phyloP scores from a whole-genome alignment of 2,797 vertebrate genomes.

The Gorsachius magnificus region DNA sequence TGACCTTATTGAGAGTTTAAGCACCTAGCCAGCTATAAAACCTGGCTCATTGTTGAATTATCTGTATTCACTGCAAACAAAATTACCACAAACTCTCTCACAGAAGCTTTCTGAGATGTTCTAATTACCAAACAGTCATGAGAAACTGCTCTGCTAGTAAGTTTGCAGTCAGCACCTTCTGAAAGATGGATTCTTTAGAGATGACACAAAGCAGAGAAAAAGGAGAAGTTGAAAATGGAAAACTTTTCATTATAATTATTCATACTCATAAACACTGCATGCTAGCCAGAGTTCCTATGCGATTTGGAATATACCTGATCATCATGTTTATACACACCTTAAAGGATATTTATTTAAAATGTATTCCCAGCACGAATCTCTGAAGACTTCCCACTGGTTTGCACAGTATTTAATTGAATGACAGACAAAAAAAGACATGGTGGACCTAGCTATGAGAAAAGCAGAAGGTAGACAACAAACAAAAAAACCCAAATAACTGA shows the following conservation, averaged over 20 bases:
- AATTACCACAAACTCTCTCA: conserved; percentile 21
- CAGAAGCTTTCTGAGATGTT: conserved; percentile 25
- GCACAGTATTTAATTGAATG: neutral
- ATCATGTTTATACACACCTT: neutral
- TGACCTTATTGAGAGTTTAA: neutral
- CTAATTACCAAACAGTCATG: neutral
- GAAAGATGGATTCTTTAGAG: neutral
- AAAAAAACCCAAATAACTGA: neutral
- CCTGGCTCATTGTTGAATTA: neutral
- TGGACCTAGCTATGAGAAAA: neutral
- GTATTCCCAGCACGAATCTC: neutral
- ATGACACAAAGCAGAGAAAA: neutral
- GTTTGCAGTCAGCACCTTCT: conserved; percentile 12
- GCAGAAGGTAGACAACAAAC: neutral
- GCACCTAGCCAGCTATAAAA: neutral
- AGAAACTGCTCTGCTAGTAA: conserved; percentile 25
- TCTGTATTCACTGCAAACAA: neutral
- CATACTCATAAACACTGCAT: neutral
- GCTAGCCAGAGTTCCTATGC: neutral
- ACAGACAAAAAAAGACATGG: neutral
- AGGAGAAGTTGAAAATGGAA: neutral
- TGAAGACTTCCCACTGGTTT: neutral
- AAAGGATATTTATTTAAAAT: neutral
- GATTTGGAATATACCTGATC: neutral
- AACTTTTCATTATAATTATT: neutral